Percentiles rank a stretch among this genome's conserved stretches.
phyloP scores from a whole-genome alignment of 2,113 vertebrate species.

The Struthidea cinerea region DNA sequence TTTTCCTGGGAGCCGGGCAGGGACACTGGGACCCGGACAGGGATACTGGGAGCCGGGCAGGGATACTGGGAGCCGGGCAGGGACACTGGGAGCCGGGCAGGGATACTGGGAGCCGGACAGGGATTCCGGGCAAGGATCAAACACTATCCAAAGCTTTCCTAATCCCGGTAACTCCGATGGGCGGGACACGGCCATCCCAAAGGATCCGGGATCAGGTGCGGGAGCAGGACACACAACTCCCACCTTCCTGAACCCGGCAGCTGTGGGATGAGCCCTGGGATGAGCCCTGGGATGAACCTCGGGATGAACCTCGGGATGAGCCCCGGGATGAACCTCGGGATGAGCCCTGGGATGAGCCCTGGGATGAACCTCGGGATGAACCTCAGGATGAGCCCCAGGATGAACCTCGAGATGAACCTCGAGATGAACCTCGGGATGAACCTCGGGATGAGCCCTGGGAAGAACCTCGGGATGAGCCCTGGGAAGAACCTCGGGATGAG shows the following conservation, averaged over 20 bases:
- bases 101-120: not conserved
- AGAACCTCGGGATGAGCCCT: not conserved
- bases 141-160: not conserved
- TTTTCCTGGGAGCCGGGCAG: not conserved
- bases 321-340: accelerated
- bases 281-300: not conserved
- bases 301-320: not conserved
- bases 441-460: not conserved
- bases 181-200: not conserved
- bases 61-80: not conserved
- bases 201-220: not conserved
- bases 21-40: no score
- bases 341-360: no score
- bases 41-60: accelerated
- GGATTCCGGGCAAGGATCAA: not conserved
- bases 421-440: not conserved
- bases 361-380: accelerated
- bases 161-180: accelerated
- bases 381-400: not conserved
- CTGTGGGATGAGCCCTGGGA: accelerated
- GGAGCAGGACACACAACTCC: not conserved
- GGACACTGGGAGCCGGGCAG: not conserved
- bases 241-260: accelerated
- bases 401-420: accelerated
- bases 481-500: no score